A percentile compares a stretch with the other conserved stretches of the same genome.
Conservation (phyloP, 2,113 vertebrate genomes). For the Otus sunia region DNA sequence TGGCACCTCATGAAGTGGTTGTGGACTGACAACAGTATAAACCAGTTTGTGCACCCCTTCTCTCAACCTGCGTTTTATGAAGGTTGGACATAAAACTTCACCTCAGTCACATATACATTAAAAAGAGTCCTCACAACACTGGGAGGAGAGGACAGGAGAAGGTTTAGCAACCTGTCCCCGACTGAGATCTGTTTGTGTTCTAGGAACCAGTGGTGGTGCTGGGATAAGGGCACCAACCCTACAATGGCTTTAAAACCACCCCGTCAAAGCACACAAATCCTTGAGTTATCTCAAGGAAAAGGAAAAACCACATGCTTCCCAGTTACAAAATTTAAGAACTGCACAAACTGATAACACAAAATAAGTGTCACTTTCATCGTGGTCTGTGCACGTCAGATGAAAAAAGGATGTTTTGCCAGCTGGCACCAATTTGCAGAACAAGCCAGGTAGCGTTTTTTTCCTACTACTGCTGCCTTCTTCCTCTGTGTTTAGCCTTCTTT, state of each 20-base stretch:
- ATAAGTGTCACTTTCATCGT: background rate
- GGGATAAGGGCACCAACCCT: background rate
- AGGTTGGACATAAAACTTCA: background rate
- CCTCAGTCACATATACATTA: background rate
- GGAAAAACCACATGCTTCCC: background rate
- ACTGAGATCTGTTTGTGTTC: background rate
- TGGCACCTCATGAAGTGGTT: background rate
- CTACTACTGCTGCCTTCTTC: background rate
- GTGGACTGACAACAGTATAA: background rate
- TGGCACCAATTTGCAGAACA: background rate
- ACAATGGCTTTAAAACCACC: background rate
- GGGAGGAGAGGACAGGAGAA: background rate
- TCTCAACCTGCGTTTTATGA: background rate
- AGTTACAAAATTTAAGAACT: background rate
- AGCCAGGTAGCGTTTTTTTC: background rate
- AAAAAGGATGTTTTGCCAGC: background rate
- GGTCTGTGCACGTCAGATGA: background rate
- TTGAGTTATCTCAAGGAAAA: background rate
- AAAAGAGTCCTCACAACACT: background rate
- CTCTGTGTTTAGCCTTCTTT: background rate
- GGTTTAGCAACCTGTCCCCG: background rate
- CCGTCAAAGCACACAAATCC: background rate
- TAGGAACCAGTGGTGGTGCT: background rate
- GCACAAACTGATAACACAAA: background rate
- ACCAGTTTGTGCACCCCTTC: background rate